Conservation (phyloP, 2,113 vertebrate genomes). For the Neolamprologus kungweensis region DNA sequence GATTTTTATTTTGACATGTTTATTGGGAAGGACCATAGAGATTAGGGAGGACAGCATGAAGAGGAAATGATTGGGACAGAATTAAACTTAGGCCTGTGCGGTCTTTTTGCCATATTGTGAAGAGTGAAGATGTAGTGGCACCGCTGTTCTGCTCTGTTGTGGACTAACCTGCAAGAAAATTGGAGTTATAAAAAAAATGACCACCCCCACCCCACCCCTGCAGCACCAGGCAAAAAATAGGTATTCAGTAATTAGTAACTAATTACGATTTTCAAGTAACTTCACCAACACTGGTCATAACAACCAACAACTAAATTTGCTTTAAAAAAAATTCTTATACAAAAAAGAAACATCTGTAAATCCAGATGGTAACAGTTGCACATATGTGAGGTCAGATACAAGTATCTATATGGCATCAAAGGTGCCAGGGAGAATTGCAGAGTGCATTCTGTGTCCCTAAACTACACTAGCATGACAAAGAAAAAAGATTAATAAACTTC, state of each 20-base stretch:
- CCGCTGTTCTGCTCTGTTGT: not conserved
- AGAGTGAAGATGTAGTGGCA: not conserved
- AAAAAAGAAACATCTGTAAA: not conserved
- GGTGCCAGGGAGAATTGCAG: not conserved
- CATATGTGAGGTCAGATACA: not conserved
- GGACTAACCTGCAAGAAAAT: not conserved
- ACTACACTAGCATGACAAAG: not conserved
- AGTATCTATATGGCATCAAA: not conserved
- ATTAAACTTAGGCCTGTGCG: accelerated
- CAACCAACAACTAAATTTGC: not conserved
- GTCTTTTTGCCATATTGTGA: not conserved
- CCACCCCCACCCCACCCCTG: not conserved
- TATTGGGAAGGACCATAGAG: not conserved
- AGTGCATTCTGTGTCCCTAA: not conserved
- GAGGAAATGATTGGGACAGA: accelerated
- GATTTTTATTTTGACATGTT: not conserved
- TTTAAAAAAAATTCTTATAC: not conserved
- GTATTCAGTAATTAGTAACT: not conserved
- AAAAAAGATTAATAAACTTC: not conserved
- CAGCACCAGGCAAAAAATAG: not conserved
- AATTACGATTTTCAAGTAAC: accelerated
- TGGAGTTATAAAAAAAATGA: not conserved
- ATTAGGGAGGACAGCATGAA: not conserved
- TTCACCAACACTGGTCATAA: not conserved
- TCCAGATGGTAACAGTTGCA: not conserved